Evolutionary conservation across 2,888 invertebrate species (phyloP), one percentile per base, ranked within the genome.

Genomic region (Cecidostiba fungosa): DNA sequence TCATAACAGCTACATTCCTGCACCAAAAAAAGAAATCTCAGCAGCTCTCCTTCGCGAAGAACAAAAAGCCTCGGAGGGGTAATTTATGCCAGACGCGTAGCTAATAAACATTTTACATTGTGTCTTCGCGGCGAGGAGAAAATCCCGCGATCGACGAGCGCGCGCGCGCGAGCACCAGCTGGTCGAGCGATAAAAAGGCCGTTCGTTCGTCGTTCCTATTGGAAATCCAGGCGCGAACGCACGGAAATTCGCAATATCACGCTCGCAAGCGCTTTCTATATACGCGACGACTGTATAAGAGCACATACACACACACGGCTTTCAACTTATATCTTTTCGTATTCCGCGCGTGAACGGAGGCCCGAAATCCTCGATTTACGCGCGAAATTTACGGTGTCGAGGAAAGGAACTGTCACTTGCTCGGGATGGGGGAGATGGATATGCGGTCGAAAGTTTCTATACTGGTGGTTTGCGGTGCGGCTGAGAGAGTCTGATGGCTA

Each of bases 101-200:
- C 82, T 69, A 77, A 82, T 77, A 82, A 82, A 82, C 82, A 54
- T 70, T 77, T 69, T 74, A 82, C 82, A 70, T 50, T 70, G 82
- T 77, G 77, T 77, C 62, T 47, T n/a, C n/a, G 19, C 76, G 66
- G 36, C 54, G 19, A n/a, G n/a, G 82, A 77, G 69, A 82, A 77
- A 76, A 50, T 72, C 39, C 29, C 66, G 14, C 29, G 66, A 26
- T 16, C 73, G 78, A n/a, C 16, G n/a, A n/a, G n/a, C 19, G 39
- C 39, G 16, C 54, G 72, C 82, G 76, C 70, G 12, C 78, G 59
- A 3, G 47, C 26, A 50, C 23, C 26, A 43, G 23, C 23, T 66
- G 59, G 23, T 50, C 72, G 29, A 26, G 36, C 80, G 54, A 80
- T 84, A 80, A 76, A 78, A 74, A 83, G 26, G 54, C 76, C 32